These are phyloP conservation scores for Formica selysi DNA, from an alignment of 1,140 invertebrate species.

Conservation along the genomic window DNA sequence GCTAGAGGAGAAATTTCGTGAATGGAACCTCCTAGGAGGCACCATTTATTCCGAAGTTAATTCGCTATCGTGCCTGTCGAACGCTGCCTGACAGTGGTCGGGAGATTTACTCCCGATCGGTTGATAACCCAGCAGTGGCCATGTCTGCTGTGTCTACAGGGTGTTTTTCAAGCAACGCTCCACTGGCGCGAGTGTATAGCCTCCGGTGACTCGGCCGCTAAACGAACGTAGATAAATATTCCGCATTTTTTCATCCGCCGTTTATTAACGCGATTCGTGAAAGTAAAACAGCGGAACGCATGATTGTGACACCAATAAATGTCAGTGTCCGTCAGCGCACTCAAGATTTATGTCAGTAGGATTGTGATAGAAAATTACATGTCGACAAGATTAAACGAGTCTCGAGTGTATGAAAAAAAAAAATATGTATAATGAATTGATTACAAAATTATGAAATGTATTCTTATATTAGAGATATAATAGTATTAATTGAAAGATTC, in stretches of 20 bases:
- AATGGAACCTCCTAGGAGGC: constrained; percentile 78
- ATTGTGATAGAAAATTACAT: constrained; percentile 14
- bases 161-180: constrained; percentile 75
- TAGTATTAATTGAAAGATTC: background rate
- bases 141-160: constrained; percentile 76
- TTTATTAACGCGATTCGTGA: constrained; percentile 63
- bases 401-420: background rate
- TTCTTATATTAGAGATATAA: background rate
- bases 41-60: constrained; percentile 78
- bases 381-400: constrained; percentile 4
- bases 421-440: background rate
- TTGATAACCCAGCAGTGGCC: constrained; percentile 76
- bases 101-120: constrained; percentile 77
- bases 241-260: constrained; percentile 65
- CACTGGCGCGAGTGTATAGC: constrained; percentile 62
- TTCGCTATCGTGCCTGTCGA: constrained; percentile 78
- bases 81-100: constrained; percentile 74
- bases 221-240: constrained; percentile 68
- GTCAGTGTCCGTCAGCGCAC: constrained; percentile 33
- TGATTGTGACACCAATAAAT: constrained; percentile 59
- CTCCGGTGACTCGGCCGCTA: constrained; percentile 62
- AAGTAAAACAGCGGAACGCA: constrained; percentile 34
- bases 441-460: background rate
- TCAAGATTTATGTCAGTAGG: constrained; percentile 23
- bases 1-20: constrained; percentile 73